A percentile compares a stretch with the other conserved stretches of the same genome.
phyloP scores from a whole-genome alignment of 2,797 vertebrate species.

The Agapornis canus region DNA sequence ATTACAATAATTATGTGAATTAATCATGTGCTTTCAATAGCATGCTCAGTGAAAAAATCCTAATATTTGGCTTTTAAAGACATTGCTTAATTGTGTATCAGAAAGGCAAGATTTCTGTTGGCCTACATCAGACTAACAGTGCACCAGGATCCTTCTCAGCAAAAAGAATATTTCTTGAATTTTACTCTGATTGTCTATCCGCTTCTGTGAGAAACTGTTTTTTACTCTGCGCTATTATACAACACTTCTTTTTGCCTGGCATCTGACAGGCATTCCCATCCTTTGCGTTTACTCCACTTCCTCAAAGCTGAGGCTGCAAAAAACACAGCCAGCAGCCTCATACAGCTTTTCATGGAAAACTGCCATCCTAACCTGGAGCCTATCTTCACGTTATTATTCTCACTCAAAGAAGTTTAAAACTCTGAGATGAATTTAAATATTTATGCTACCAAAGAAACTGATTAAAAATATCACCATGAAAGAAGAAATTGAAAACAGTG shows the following conservation, averaged over 20 bases:
- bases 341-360: constrained; percentile 34
- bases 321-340: constrained; percentile 51
- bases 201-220: not conserved
- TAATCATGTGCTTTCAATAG: not conserved
- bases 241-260: constrained; percentile 53
- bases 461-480: constrained; percentile 1
- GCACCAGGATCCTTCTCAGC: constrained; percentile 2
- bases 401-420: not conserved
- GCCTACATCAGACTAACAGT: constrained; percentile 12
- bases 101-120: constrained; percentile 29
- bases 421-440: constrained; percentile 35
- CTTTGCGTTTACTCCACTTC: not conserved
- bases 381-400: not conserved
- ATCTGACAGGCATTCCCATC: constrained; percentile 28
- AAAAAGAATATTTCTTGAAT: constrained; percentile 23
- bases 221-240: constrained; percentile 6
- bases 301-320: constrained; percentile 46
- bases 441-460: constrained; percentile 27
- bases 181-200: not conserved
- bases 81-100: not conserved
- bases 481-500: not conserved
- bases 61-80: not conserved
- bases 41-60: not conserved
- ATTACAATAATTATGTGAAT: not conserved
- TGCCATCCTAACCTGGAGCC: constrained; percentile 33